These are phyloP conservation scores for Monopis laevigella DNA, from an alignment of 2,888 invertebrate genomes.

Conservation along the genomic window DNA sequence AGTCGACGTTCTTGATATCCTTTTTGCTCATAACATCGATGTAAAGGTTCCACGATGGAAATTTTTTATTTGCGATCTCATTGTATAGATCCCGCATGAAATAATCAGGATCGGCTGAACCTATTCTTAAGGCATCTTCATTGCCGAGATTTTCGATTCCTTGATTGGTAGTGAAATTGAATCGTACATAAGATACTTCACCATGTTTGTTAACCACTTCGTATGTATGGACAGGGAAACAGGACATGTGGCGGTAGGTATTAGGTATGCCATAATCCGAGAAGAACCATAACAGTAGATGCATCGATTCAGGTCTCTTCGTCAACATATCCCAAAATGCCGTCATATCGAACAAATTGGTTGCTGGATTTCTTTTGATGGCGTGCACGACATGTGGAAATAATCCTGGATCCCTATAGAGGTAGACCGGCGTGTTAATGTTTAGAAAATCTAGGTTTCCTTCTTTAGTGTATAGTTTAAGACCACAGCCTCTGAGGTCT, in stretches of 20 bases:
- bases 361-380: slow-evolving; percentile 89
- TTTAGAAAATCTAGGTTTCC: slow-evolving; percentile 90
- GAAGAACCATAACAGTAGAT: slow-evolving; percentile 78
- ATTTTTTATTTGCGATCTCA: slow-evolving; percentile 76
- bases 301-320: slow-evolving; percentile 80
- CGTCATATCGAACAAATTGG: slow-evolving; percentile 82
- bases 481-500: slow-evolving; percentile 37
- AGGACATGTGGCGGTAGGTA: slow-evolving; percentile 89
- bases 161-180: slow-evolving; percentile 90
- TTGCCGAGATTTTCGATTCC: slow-evolving; percentile 79
- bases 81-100: slow-evolving; percentile 86
- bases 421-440: slow-evolving; percentile 86
- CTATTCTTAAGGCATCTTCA: slow-evolving; percentile 69
- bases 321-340: slow-evolving; percentile 91
- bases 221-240: slow-evolving; percentile 90
- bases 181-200: slow-evolving; percentile 81
- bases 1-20: slow-evolving; percentile 75
- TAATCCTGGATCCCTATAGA: slow-evolving; percentile 82
- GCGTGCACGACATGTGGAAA: slow-evolving; percentile 90
- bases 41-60: slow-evolving; percentile 75
- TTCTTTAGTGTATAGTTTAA: slow-evolving; percentile 90
- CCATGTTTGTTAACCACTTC: slow-evolving; percentile 81
- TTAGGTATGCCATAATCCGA: slow-evolving; percentile 90
- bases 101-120: slow-evolving; percentile 84
- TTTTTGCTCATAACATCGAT: slow-evolving; percentile 83